Evolutionary conservation across 2,113 vertebrate species (phyloP).

Genomic region (Phoenicopterus ruber): DNA sequence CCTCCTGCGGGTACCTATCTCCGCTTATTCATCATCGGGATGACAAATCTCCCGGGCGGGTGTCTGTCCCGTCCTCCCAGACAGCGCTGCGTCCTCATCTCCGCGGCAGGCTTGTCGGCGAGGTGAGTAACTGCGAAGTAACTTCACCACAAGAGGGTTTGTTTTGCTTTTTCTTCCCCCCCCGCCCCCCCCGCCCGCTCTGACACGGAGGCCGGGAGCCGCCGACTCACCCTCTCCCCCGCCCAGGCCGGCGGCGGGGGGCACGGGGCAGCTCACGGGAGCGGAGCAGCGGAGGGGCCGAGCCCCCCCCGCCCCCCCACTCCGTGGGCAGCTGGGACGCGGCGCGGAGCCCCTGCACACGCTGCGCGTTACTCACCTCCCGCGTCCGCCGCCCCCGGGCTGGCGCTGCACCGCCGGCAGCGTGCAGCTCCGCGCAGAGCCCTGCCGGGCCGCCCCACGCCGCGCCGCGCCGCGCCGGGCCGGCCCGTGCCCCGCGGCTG

Average conservation of each 20-base stretch:
- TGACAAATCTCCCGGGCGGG: slow-evolving; percentile 26
- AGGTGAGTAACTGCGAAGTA: slow-evolving; percentile 46
- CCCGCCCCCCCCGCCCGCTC: neutral
- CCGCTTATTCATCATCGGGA: neutral
- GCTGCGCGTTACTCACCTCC: neutral
- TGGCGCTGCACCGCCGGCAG: neutral
- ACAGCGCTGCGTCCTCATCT: slow-evolving; percentile 9
- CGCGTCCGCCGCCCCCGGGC: neutral
- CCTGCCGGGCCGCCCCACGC: neutral
- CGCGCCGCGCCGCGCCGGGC: neutral
- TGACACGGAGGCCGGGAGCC: neutral
- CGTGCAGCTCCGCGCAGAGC: neutral
- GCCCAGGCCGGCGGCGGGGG: neutral
- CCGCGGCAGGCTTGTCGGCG: neutral
- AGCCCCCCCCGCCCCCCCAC: too few species aligned
- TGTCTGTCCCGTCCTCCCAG: slow-evolving; percentile 34
- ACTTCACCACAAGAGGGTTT: neutral
- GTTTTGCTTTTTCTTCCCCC: neutral
- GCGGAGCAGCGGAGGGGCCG: neutral
- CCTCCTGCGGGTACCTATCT: neutral
- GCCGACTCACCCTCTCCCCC: neutral
- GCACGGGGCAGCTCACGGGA: neutral
- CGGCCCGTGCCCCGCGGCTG: neutral
- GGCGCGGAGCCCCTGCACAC: neutral
- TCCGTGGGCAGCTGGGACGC: neutral